Percentiles rank a stretch among this genome's conserved stretches.
phyloP scores from a whole-genome alignment of 2,797 vertebrate genomes.

The Galago senegalensis region DNA sequence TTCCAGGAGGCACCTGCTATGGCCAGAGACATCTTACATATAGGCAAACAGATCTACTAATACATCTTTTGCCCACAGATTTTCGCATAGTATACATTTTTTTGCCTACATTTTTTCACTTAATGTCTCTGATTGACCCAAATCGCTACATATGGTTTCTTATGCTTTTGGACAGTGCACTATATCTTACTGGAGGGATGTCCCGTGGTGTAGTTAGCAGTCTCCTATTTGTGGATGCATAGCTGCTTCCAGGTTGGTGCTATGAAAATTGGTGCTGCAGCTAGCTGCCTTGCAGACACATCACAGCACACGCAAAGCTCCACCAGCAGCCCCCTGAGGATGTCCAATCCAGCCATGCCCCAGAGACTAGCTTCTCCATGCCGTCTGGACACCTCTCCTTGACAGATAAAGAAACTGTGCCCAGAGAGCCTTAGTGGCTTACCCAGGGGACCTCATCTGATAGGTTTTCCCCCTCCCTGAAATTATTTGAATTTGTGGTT shows the following conservation, averaged over 20 bases:
- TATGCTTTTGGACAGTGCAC: neutral
- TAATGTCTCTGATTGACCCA: neutral
- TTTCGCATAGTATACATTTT: neutral
- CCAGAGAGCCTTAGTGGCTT: neutral
- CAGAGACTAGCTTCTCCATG: neutral
- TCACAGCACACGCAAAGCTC: too few species aligned
- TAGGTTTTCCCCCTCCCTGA: neutral
- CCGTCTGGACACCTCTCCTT: neutral
- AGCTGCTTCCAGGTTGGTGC: neutral
- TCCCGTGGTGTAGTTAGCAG: neutral
- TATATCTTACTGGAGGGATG: neutral
- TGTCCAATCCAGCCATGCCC: neutral
- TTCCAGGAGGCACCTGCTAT: neutral
- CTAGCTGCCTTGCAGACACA: neutral
- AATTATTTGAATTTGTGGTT: constrained; percentile 10
- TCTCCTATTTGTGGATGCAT: neutral
- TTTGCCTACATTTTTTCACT: neutral
- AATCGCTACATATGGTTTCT: neutral
- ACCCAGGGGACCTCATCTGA: neutral
- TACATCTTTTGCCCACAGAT: neutral
- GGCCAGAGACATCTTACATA: neutral
- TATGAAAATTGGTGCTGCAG: neutral
- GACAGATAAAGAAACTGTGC: neutral
- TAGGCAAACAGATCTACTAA: neutral
- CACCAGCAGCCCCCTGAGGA: neutral